Evolutionary conservation across 1,140 invertebrate genomes (phyloP).

Genomic region (Aphidius gifuensis): DNA sequence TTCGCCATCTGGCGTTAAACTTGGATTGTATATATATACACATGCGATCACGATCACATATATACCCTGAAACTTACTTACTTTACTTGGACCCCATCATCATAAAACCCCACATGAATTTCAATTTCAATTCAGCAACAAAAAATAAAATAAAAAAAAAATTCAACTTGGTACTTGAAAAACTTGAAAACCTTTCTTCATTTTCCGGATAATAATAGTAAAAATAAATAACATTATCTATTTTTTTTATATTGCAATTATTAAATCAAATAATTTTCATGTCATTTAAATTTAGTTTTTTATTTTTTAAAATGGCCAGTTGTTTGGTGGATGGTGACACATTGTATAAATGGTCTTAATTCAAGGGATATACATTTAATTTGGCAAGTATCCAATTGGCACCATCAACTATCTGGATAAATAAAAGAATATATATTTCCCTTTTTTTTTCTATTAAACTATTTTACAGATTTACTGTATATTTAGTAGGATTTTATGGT

Average conservation of each 20-base stretch:
- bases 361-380: slow-evolving; percentile 50
- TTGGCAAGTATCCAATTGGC: slow-evolving; percentile 50
- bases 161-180: too few species aligned
- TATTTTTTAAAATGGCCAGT: background rate
- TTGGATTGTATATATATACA: slow-evolving; percentile 19
- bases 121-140: too few species aligned
- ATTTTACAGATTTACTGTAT: slow-evolving; percentile 47
- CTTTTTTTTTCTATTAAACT: slow-evolving; percentile 6
- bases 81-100: too few species aligned
- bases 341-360: slow-evolving; percentile 19
- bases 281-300: too few species aligned
- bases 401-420: slow-evolving; percentile 36
- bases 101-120: too few species aligned
- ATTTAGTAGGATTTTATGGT: slow-evolving; percentile 45
- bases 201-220: too few species aligned
- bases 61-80: slow-evolving; percentile 2
- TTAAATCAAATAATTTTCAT: too few species aligned
- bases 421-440: background rate
- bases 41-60: background rate
- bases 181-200: too few species aligned
- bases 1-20: slow-evolving; percentile 41
- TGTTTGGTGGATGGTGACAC: slow-evolving; percentile 7
- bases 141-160: too few species aligned
- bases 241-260: too few species aligned
- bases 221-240: too few species aligned